phyloP scores from a whole-genome alignment of 2,113 vertebrate genomes.

The Tragelaphus imberbis region DNA sequence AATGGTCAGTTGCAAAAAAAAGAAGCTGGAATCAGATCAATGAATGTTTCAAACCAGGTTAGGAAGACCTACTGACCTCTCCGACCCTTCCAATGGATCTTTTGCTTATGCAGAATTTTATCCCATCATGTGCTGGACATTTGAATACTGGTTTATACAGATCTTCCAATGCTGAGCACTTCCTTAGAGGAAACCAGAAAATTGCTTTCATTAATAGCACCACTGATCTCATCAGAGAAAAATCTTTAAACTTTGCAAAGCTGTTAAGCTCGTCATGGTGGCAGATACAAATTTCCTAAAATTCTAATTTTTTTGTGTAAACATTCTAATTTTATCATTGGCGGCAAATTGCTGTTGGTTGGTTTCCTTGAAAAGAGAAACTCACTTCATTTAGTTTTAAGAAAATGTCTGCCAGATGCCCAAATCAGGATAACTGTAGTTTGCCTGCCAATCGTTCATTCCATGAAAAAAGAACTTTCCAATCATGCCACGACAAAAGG shows the following conservation, averaged over 20 bases:
- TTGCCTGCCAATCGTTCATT: not conserved
- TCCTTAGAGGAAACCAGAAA: not conserved
- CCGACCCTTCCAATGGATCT: not conserved
- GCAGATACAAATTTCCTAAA: not conserved
- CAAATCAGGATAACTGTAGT: not conserved
- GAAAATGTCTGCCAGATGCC: not conserved
- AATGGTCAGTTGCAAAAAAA: not conserved
- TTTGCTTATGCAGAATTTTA: not conserved
- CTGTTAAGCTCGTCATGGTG: not conserved
- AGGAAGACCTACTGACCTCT: not conserved
- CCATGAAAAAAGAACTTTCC: not conserved
- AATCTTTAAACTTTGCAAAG: not conserved
- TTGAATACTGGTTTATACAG: not conserved
- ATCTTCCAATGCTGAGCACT: not conserved
- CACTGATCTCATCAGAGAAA: not conserved
- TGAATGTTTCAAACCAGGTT: not conserved
- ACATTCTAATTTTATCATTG: constrained; percentile 13
- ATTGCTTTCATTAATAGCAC: not conserved
- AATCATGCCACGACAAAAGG: not conserved
- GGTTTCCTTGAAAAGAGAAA: not conserved
- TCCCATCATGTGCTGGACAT: not conserved
- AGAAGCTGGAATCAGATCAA: not conserved
- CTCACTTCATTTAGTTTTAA: not conserved
- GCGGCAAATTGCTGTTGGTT: not conserved
- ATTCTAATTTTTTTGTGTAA: not conserved